phyloP scores from a whole-genome alignment of 2,113 vertebrate species.

The Tyrannus savana region DNA sequence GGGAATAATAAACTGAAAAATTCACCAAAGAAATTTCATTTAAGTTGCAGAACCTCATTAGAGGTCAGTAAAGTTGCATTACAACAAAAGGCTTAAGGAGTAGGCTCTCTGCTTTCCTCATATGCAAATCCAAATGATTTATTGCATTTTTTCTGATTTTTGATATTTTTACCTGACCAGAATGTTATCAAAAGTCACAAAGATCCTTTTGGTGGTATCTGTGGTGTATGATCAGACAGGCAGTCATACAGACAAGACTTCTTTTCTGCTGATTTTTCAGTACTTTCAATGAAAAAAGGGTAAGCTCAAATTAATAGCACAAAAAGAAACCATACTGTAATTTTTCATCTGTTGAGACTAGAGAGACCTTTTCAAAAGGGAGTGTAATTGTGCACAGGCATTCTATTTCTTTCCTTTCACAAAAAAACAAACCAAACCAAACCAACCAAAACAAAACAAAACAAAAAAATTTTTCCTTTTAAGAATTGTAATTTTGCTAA shows the following conservation, averaged over 20 bases:
- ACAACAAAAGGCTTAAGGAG: background rate
- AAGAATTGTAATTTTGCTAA: fast-evolving
- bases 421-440: background rate
- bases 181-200: background rate
- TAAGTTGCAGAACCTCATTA: background rate
- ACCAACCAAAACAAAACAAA: no score
- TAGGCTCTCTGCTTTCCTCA: background rate
- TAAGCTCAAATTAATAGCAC: background rate
- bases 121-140: background rate
- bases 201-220: background rate
- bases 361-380: background rate
- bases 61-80: background rate
- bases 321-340: background rate
- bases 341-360: background rate
- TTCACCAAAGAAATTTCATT: background rate
- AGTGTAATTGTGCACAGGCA: background rate
- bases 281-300: background rate
- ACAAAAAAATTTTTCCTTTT: background rate
- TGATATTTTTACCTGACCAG: background rate
- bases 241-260: background rate
- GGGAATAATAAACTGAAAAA: slow-evolving; percentile 19
- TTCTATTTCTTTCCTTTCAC: background rate
- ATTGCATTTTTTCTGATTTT: background rate
- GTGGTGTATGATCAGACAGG: background rate
- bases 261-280: background rate